A percentile compares a stretch with the other conserved stretches of the same genome.
phyloP scores from a whole-genome alignment of 2,113 vertebrate species.

The Chloroceryle aenea region DNA sequence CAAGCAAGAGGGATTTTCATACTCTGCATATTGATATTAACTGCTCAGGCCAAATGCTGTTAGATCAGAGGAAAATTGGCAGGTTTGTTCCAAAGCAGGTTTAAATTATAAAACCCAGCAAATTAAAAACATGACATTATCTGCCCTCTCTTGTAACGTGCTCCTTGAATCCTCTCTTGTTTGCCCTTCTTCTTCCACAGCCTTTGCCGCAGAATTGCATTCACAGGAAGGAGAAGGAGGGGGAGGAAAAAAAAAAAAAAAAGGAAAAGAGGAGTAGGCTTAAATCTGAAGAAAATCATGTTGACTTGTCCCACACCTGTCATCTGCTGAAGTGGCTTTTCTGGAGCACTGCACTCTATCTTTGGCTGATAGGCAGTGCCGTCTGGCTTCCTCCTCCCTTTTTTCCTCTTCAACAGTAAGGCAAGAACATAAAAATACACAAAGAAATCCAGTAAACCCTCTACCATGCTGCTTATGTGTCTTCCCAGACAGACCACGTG shows the following conservation, averaged over 20 bases:
- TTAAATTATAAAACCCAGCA: constrained; percentile 55
- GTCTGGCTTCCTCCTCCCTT: constrained; percentile 59
- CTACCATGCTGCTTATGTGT: neutral
- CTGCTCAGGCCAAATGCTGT: constrained; percentile 32
- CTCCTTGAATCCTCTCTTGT: constrained; percentile 34
- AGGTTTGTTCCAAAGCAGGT: constrained; percentile 40
- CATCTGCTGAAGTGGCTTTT: constrained; percentile 67
- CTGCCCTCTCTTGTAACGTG: constrained; percentile 42
- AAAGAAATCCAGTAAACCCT: constrained; percentile 52
- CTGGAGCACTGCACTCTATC: constrained; percentile 65
- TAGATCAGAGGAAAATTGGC: constrained; percentile 36
- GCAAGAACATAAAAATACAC: constrained; percentile 64
- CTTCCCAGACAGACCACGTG: neutral
- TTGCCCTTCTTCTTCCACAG: constrained; percentile 16
- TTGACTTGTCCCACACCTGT: constrained; percentile 62
- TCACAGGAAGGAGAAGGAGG: constrained; percentile 1
- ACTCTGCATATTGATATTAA: constrained; percentile 52
- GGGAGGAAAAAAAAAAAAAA: neutral
- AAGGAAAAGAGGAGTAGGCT: constrained; percentile 34
- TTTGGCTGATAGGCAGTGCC: constrained; percentile 67
- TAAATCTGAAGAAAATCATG: constrained; percentile 57
- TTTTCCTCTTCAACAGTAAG: constrained; percentile 56
- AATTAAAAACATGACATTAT: constrained; percentile 44
- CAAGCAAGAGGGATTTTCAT: constrained; percentile 45
- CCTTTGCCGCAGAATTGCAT: neutral